Conservation (phyloP, 2,888 invertebrate genomes). For the Orthosia incerta region DNA sequence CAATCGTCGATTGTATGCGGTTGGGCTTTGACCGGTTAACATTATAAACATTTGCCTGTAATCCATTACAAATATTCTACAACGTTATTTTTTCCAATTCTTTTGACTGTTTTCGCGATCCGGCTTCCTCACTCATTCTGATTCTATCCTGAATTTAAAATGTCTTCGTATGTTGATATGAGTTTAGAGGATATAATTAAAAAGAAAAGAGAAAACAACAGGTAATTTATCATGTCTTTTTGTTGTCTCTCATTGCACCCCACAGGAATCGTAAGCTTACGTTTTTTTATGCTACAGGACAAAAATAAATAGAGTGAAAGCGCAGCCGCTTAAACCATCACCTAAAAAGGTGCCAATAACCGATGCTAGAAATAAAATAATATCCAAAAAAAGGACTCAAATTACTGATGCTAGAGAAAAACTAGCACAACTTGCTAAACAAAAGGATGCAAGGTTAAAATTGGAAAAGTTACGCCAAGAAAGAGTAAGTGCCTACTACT, state of each 20-base stretch:
- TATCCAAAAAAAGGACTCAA: constrained; percentile 94
- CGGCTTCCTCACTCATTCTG: not conserved
- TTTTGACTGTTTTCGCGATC: constrained; percentile 10
- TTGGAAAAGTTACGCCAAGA: constrained; percentile 92
- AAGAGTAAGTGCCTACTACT: constrained; percentile 74
- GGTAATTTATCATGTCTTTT: constrained; percentile 63
- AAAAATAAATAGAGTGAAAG: constrained; percentile 64
- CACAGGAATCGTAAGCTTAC: not conserved
- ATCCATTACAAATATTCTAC: constrained; percentile 1
- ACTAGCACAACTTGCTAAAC: constrained; percentile 94
- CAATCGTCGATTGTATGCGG: not conserved
- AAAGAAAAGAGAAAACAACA: constrained; percentile 80
- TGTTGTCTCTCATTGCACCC: not conserved
- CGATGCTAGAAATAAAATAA: constrained; percentile 95
- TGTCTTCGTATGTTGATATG: constrained; percentile 85
- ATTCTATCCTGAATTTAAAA: constrained; percentile 58
- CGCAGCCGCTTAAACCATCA: constrained; percentile 33
- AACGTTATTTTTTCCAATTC: constrained; percentile 21
- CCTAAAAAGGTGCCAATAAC: constrained; percentile 73
- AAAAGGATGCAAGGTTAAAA: constrained; percentile 94
- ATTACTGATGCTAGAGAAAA: constrained; percentile 96
- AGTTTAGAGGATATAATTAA: constrained; percentile 89
- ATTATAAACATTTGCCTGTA: not conserved
- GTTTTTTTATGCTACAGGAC: constrained; percentile 34
- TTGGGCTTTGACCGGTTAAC: not conserved